Conservation (phyloP, 2,113 vertebrate species). For the Malurus alboscapulatus region DNA sequence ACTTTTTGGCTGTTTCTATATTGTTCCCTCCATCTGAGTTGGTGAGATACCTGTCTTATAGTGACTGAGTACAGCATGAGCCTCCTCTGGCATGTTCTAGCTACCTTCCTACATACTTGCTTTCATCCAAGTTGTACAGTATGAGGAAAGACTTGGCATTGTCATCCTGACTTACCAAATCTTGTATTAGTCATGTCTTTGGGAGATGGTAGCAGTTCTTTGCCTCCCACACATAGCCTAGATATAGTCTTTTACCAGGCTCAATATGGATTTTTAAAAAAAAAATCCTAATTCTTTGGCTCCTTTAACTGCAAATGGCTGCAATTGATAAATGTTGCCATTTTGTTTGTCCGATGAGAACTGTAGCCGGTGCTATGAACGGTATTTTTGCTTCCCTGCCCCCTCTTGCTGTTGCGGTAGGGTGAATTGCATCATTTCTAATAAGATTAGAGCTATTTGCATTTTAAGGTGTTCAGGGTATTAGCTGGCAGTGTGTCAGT, state of each 20-base stretch:
- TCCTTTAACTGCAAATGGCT: slow-evolving; percentile 22
- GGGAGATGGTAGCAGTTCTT: slow-evolving; percentile 61
- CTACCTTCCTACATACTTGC: slow-evolving; percentile 38
- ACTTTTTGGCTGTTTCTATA: not conserved
- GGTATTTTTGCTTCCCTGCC: slow-evolving; percentile 2
- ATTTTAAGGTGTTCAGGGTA: slow-evolving; percentile 71
- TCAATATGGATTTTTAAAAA: not conserved
- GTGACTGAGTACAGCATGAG: not conserved
- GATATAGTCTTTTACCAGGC: slow-evolving; percentile 31
- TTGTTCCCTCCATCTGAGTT: not conserved
- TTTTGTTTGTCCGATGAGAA: slow-evolving; percentile 3
- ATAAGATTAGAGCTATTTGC: slow-evolving; percentile 73
- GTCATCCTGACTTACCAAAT: slow-evolving; percentile 62
- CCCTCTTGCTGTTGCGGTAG: slow-evolving; percentile 8
- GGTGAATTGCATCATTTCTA: slow-evolving; percentile 64
- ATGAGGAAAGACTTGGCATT: slow-evolving; percentile 58
- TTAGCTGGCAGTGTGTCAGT: slow-evolving; percentile 74
- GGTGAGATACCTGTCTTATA: not conserved
- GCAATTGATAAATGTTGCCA: slow-evolving; percentile 20
- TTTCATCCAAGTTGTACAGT: slow-evolving; percentile 25
- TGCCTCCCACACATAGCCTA: slow-evolving; percentile 41
- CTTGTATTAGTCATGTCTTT: slow-evolving; percentile 58
- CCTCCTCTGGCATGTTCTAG: not conserved
- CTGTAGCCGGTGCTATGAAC: not conserved
- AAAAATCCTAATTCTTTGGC: not conserved